Percentiles rank a stretch among this genome's conserved stretches.
These are phyloP conservation scores for Staurois parvus DNA, from an alignment of 2,797 vertebrate species.

Conservation along the genomic window DNA sequence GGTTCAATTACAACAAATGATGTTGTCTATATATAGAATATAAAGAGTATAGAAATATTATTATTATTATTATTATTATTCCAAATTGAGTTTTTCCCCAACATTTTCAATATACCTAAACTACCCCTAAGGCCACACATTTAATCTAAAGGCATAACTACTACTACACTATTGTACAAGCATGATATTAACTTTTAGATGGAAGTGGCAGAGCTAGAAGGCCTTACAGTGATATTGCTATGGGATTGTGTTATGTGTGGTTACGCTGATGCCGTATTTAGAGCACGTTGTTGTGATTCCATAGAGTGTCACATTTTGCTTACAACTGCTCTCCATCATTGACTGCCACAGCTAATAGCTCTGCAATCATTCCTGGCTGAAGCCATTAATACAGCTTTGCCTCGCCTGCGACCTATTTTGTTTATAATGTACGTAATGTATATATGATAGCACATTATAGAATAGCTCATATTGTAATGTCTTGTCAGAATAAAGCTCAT, in stretches of 20 bases:
- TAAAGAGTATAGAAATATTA: background rate
- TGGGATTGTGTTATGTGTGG: background rate
- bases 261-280: background rate
- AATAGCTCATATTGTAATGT: background rate
- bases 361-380: background rate
- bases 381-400: background rate
- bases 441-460: background rate
- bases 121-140: background rate
- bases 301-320: background rate
- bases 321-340: background rate
- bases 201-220: background rate
- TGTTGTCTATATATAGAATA: background rate
- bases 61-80: too few relatives aligned
- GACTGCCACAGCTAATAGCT: background rate
- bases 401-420: background rate
- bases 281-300: background rate
- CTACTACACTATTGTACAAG: background rate
- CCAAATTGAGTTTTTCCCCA: background rate
- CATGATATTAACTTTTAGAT: background rate
- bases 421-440: background rate
- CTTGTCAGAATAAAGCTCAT: background rate
- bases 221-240: background rate
- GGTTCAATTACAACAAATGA: background rate
- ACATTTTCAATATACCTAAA: background rate
- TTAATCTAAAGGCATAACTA: background rate